Conservation (phyloP, 1,140 invertebrate species). For the Drosophila grimshawi region DNA sequence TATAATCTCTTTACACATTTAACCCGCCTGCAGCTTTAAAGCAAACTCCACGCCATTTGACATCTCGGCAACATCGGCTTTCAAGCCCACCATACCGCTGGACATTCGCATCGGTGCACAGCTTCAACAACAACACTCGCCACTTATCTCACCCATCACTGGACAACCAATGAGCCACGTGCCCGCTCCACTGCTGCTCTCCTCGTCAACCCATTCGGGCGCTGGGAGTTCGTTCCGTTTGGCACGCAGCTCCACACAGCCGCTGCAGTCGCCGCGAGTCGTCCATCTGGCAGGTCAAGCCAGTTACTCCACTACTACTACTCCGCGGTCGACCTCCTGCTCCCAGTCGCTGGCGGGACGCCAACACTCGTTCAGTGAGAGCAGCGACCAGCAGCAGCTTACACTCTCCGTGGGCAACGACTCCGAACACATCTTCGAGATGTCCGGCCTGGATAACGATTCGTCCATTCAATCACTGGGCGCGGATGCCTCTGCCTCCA, state of each 20-base stretch:
- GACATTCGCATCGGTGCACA: conserved; percentile 53
- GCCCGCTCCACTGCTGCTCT: conserved; percentile 60
- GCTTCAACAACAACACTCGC: conserved; percentile 38
- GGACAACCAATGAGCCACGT: conserved; percentile 70
- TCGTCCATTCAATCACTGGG: conserved; percentile 62
- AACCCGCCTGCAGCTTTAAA: conserved; percentile 69
- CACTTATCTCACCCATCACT: conserved; percentile 67
- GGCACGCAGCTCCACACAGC: conserved; percentile 70
- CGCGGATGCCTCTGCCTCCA: conserved; percentile 34
- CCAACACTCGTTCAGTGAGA: conserved; percentile 63
- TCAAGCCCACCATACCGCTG: conserved; percentile 76
- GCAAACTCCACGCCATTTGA: conserved; percentile 75
- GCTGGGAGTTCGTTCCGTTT: conserved; percentile 56
- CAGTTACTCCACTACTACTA: conserved; percentile 1
- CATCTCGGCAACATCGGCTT: conserved; percentile 74
- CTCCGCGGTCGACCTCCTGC: conserved; percentile 12
- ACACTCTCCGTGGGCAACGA: conserved; percentile 67
- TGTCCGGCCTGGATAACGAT: conserved; percentile 78
- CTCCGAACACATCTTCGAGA: conserved; percentile 77
- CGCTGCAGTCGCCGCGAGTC: conserved; percentile 67
- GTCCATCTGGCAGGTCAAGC: conserved; percentile 51
- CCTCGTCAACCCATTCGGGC: conserved; percentile 61
- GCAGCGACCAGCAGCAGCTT: conserved; percentile 69
- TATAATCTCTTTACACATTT: neutral
- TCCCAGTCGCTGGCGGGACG: conserved; percentile 29